Evolutionary conservation across 2,797 vertebrate species (phyloP).

Genomic region (Lacerta agilis): DNA sequence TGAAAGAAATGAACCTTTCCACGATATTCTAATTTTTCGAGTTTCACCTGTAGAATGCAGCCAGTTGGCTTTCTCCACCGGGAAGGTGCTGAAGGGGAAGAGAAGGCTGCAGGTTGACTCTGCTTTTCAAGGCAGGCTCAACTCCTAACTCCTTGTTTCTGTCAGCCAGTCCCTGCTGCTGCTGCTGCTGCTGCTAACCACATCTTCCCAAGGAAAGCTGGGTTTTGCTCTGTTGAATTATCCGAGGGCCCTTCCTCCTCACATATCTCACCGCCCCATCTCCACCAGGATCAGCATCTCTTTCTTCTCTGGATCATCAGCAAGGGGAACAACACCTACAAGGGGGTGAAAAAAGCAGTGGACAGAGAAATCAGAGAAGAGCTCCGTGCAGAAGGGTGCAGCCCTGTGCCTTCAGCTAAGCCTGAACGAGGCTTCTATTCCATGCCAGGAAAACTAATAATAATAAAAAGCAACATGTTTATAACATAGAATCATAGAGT

Average conservation of each 20-base stretch:
- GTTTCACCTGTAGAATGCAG: neutral
- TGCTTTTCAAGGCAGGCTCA: neutral
- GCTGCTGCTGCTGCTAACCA: neutral
- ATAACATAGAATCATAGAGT: neutral
- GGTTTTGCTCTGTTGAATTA: neutral
- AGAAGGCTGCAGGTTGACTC: neutral
- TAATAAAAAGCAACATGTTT: neutral
- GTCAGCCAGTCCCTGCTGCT: too few species aligned
- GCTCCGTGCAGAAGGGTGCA: rapidly evolving
- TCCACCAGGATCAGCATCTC: conserved; percentile 93
- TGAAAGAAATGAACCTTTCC: too few species aligned
- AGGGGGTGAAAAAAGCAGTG: neutral
- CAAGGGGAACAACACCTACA: conserved; percentile 84
- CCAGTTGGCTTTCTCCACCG: neutral
- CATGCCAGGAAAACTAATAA: neutral
- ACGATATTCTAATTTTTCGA: too few species aligned
- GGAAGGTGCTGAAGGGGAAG: neutral
- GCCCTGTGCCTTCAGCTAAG: neutral
- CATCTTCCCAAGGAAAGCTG: neutral
- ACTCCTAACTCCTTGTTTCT: neutral
- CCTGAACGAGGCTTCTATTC: neutral
- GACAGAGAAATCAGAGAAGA: neutral
- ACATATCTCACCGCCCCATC: conserved; percentile 88
- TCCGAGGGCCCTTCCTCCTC: neutral
- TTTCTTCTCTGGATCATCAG: conserved; percentile 89